These are phyloP conservation scores for Takifugu bimaculatus DNA, from an alignment of 2,113 vertebrate species.

Conservation along the genomic window DNA sequence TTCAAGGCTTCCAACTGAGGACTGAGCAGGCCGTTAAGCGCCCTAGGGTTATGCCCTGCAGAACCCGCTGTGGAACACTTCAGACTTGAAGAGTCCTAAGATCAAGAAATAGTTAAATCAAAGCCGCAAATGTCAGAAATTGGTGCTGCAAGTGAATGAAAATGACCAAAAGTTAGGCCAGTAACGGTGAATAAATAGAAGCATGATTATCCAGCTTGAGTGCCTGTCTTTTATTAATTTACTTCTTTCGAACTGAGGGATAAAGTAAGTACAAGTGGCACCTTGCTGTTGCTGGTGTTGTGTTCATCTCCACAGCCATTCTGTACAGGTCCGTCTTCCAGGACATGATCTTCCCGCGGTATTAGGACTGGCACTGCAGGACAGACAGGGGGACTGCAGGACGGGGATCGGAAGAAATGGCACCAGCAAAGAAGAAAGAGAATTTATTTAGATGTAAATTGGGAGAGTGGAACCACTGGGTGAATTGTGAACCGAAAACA, in stretches of 20 bases:
- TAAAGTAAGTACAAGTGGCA: background rate
- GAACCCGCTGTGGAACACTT: conserved; percentile 73
- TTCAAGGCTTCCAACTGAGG: conserved; percentile 84
- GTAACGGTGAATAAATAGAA: conserved; percentile 15
- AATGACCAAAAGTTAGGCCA: conserved; percentile 2
- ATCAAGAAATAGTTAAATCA: conserved; percentile 1
- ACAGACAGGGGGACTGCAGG: conserved; percentile 79
- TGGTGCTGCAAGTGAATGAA: conserved; percentile 59
- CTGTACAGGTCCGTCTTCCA: conserved; percentile 77
- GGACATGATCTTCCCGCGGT: conserved; percentile 70
- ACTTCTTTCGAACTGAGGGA: background rate
- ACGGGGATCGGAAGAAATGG: conserved; percentile 1
- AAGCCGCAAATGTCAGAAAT: conserved; percentile 3
- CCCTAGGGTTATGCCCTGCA: conserved; percentile 76
- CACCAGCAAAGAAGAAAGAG: conserved; percentile 10
- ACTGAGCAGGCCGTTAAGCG: conserved; percentile 88
- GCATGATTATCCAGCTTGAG: background rate
- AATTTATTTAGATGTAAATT: conserved; percentile 2
- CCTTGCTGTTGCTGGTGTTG: conserved; percentile 78
- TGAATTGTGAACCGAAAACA: no score
- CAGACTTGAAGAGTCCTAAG: conserved; percentile 61
- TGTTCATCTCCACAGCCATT: conserved; percentile 86
- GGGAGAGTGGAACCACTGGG: no score
- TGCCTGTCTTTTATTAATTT: background rate
- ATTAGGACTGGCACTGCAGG: conserved; percentile 75